Percentiles rank a stretch among this genome's conserved stretches.
Evolutionary conservation across 2,113 vertebrate genomes (phyloP).

Genomic region (Myotis brandtii): DNA sequence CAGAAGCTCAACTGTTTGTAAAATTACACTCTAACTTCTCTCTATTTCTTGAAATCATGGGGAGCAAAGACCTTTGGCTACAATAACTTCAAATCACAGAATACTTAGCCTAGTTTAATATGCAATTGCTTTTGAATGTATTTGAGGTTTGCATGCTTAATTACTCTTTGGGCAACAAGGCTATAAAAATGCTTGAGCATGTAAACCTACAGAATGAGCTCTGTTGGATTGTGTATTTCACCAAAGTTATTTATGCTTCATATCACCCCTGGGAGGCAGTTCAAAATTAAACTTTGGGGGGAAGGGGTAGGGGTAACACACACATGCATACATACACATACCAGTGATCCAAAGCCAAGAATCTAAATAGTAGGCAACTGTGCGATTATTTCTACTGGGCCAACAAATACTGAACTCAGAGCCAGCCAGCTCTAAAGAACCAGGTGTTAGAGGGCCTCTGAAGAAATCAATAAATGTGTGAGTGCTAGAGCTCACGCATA

Average conservation of each 20-base stretch:
- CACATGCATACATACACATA: not conserved
- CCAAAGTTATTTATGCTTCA: conserved; percentile 30
- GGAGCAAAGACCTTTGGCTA: conserved; percentile 30
- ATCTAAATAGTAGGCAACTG: not conserved
- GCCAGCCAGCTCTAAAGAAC: not conserved
- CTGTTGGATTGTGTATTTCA: not conserved
- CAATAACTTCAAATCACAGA: conserved; percentile 56
- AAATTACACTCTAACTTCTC: conserved; percentile 39
- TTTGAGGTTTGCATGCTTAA: conserved; percentile 50
- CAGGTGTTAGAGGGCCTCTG: not conserved
- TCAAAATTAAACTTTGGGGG: conserved; percentile 12
- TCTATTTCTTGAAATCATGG: conserved; percentile 39
- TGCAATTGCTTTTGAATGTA: conserved; percentile 37
- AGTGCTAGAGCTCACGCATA: not conserved
- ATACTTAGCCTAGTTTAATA: conserved; percentile 61
- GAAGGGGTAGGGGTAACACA: not conserved
- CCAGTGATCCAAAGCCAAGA: not conserved
- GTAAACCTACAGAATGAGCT: not conserved
- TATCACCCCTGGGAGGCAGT: not conserved
- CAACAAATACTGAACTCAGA: not conserved
- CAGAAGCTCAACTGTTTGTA: not conserved
- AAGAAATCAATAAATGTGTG: not conserved
- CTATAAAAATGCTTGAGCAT: conserved; percentile 14
- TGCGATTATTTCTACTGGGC: not conserved
- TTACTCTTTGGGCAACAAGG: conserved; percentile 52